Evolutionary conservation across 2,113 vertebrate genomes (phyloP).

Genomic region (Kobus ellipsiprymnus): DNA sequence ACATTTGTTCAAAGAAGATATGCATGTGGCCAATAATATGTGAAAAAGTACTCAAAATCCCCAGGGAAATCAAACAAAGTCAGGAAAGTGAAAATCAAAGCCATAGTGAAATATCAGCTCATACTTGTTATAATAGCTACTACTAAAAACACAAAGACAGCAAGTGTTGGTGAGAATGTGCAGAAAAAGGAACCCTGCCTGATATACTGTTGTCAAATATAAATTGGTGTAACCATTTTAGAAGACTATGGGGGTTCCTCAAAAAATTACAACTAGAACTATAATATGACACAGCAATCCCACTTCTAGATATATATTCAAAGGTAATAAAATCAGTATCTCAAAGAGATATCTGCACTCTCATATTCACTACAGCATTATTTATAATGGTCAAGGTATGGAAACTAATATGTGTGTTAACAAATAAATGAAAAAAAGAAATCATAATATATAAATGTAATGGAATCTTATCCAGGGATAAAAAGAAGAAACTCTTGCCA

Average conservation of each 20-base stretch:
- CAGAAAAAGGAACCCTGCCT: background rate
- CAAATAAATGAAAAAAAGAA: background rate
- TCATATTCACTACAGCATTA: background rate
- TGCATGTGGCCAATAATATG: background rate
- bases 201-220: background rate
- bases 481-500: background rate
- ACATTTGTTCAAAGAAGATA: background rate
- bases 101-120: background rate
- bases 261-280: background rate
- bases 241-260: background rate
- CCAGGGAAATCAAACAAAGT: background rate
- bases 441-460: background rate
- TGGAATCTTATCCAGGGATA: background rate
- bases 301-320: background rate
- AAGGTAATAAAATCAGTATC: background rate
- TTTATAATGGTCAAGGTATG: background rate
- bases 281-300: background rate
- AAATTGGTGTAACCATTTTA: background rate
- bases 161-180: background rate
- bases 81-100: background rate
- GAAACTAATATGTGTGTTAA: background rate
- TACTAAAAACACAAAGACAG: background rate
- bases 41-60: background rate
- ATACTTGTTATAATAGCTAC: background rate
- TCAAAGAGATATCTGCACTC: background rate